phyloP scores from a whole-genome alignment of 2,797 vertebrate species.

The Enteromius paludinosus region DNA sequence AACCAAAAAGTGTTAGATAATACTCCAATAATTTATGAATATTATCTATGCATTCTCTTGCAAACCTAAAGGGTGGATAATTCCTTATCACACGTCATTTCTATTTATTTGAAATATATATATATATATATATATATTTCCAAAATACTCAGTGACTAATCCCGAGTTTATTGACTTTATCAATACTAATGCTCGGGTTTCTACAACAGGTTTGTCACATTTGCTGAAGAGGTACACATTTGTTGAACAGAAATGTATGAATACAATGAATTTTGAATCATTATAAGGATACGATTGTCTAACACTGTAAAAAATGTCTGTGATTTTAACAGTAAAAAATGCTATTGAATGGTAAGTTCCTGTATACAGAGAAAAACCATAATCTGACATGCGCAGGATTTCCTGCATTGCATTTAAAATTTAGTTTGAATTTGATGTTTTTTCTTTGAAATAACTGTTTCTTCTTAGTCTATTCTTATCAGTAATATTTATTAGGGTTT shows the following conservation, averaged over 20 bases:
- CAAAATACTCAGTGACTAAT: neutral
- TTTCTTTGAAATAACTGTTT: too few relatives aligned
- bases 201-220: neutral
- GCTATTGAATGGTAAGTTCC: too few relatives aligned
- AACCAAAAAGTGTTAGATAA: neutral
- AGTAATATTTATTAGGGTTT: too few relatives aligned
- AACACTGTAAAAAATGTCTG: too few relatives aligned
- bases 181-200: neutral
- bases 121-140: too few relatives aligned
- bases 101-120: neutral
- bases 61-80: too few relatives aligned
- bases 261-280: neutral
- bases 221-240: neutral
- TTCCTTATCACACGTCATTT: neutral
- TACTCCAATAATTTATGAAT: neutral
- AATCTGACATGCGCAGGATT: too few relatives aligned
- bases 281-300: neutral
- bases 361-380: too few relatives aligned
- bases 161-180: neutral
- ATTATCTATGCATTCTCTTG: neutral
- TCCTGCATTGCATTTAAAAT: too few relatives aligned
- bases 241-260: neutral
- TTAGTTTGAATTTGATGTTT: too few relatives aligned
- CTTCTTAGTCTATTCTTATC: too few relatives aligned
- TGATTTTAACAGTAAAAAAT: too few relatives aligned